phyloP scores from a whole-genome alignment of 2,888 invertebrate species.

The Apodemia hepburni region DNA sequence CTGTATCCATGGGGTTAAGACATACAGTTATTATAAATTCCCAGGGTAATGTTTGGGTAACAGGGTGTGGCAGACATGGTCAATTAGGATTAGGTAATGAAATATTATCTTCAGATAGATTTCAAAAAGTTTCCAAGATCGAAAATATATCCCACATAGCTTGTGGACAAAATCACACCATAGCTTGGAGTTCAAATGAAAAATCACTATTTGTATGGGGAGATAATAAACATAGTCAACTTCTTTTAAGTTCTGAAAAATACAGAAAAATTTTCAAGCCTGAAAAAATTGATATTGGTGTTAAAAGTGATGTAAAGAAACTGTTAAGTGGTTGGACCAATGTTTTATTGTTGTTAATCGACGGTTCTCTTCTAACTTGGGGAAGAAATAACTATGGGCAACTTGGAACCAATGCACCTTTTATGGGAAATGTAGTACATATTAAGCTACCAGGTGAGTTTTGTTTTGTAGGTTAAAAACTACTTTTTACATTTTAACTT shows the following conservation, averaged over 20 bases:
- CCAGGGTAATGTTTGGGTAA: constrained; percentile 81
- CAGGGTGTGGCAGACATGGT: constrained; percentile 84
- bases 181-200: constrained; percentile 75
- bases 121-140: constrained; percentile 76
- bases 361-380: constrained; percentile 85
- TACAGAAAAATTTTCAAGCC: constrained; percentile 73
- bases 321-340: constrained; percentile 91
- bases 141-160: constrained; percentile 81
- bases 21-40: constrained; percentile 84
- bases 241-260: constrained; percentile 79
- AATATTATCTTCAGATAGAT: constrained; percentile 54
- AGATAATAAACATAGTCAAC: constrained; percentile 91
- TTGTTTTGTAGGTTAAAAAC: constrained; percentile 9
- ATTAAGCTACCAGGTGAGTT: constrained; percentile 61
- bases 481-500: neutral
- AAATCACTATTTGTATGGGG: constrained; percentile 88
- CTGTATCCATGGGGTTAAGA: constrained; percentile 84
- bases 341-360: constrained; percentile 81
- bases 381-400: constrained; percentile 92
- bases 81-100: constrained; percentile 82
- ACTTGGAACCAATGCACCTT: constrained; percentile 73
- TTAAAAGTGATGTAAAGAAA: constrained; percentile 75
- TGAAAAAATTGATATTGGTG: constrained; percentile 76
- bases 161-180: constrained; percentile 91
- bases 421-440: constrained; percentile 51